phyloP scores from a whole-genome alignment of 1,140 invertebrate genomes.

The Catajapyx aquilonaris region DNA sequence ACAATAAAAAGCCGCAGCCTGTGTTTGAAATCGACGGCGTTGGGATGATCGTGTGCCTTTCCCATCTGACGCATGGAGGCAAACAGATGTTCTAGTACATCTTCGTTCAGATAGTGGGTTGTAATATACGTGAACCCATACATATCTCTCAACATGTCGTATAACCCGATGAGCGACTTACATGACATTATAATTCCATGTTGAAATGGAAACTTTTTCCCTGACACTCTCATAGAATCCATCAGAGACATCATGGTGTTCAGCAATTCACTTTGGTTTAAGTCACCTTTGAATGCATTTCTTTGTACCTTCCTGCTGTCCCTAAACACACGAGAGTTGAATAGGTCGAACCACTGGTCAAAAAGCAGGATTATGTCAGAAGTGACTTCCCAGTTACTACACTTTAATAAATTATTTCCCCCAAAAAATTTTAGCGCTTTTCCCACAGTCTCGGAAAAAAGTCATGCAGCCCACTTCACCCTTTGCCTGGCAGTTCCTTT shows the following conservation, averaged over 20 bases:
- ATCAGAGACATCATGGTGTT: neutral
- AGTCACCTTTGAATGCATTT: neutral
- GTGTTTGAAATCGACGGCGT: neutral
- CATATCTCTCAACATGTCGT: no score
- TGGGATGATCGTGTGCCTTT: conserved; percentile 2
- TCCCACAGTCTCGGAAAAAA: neutral
- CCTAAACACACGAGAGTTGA: neutral
- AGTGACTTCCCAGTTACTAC: neutral
- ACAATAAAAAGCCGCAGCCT: conserved; percentile 2
- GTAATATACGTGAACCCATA: conserved; percentile 1
- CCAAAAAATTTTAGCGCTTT: neutral
- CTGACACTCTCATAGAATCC: neutral
- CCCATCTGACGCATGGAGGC: conserved; percentile 1
- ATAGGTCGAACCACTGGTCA: neutral
- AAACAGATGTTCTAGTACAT: conserved; percentile 5
- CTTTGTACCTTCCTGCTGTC: neutral
- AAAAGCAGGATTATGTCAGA: neutral
- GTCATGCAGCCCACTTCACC: neutral
- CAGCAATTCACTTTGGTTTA: neutral
- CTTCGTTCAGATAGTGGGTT: conserved; percentile 4
- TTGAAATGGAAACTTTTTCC: conserved; percentile 3
- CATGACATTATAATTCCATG: conserved; percentile 1
- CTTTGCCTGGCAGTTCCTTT: neutral
- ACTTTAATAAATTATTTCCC: neutral
- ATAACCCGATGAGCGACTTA: neutral